Percentiles rank a stretch among this genome's conserved stretches.
Conservation (phyloP, 2,797 vertebrate genomes). For the Coracias cyanogaster region DNA sequence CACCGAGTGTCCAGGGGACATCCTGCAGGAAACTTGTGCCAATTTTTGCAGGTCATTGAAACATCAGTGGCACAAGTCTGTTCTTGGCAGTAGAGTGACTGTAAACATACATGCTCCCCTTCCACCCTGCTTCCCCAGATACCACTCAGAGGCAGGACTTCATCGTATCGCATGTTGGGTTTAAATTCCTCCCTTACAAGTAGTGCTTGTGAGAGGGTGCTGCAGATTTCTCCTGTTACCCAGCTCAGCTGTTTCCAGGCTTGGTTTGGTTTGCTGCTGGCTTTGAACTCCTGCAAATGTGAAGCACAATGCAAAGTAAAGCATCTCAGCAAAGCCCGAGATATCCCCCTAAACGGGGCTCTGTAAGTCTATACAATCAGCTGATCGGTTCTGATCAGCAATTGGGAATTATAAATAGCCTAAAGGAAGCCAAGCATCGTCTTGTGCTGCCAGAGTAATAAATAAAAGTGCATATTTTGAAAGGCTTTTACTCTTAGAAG, state of each 20-base stretch:
- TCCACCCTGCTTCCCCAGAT: background rate
- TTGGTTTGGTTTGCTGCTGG: background rate
- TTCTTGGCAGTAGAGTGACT: background rate
- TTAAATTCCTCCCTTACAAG: background rate
- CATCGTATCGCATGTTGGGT: rapidly evolving
- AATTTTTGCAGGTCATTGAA: rapidly evolving
- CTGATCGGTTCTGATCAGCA: conserved; percentile 68
- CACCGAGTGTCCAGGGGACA: background rate
- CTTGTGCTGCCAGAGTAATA: conserved; percentile 59
- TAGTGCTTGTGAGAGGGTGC: background rate
- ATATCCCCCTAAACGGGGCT: background rate
- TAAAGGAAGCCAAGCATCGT: conserved; percentile 65
- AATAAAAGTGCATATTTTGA: conserved; percentile 73
- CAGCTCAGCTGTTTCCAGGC: rapidly evolving
- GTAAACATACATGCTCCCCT: background rate
- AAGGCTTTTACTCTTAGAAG: conserved; percentile 77
- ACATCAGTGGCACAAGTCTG: background rate
- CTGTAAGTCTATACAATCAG: background rate
- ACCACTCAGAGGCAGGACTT: background rate
- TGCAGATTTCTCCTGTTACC: background rate
- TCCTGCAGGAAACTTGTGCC: rapidly evolving
- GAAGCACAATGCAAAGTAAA: background rate
- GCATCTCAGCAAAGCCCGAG: background rate
- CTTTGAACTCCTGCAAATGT: background rate
- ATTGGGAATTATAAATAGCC: conserved; percentile 67